Conservation (phyloP, 2,113 vertebrate species). For the Perccottus glenii region DNA sequence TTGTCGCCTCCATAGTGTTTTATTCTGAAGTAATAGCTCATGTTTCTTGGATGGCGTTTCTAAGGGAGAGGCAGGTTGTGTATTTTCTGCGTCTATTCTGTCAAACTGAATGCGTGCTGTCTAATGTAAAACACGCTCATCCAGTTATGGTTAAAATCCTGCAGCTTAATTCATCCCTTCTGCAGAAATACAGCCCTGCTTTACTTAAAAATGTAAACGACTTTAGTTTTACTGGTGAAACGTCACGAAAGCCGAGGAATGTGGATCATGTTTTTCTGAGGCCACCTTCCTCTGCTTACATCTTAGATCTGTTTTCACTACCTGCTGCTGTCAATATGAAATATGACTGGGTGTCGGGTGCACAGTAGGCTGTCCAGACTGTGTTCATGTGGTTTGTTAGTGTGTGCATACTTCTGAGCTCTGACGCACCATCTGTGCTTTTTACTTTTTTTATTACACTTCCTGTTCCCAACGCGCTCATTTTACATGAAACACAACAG, state of each 20-base stretch:
- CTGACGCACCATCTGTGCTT: conserved; percentile 32
- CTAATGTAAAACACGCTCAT: neutral
- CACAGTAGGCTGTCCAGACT: conserved; percentile 24
- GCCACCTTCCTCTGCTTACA: conserved; percentile 9
- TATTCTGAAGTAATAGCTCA: neutral
- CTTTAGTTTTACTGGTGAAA: conserved; percentile 6
- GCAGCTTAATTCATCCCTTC: neutral
- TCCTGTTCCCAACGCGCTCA: conserved; percentile 4
- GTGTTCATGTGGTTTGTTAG: neutral
- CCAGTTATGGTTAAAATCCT: neutral
- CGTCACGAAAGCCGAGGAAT: conserved; percentile 26
- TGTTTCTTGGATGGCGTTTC: conserved; percentile 3
- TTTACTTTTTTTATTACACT: neutral
- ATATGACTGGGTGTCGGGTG: conserved; percentile 35
- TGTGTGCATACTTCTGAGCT: conserved; percentile 16
- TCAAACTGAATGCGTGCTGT: neutral
- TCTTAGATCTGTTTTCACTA: conserved; percentile 32
- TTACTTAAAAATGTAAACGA: conserved; percentile 15
- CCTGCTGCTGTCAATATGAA: conserved; percentile 33
- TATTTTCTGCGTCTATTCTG: neutral
- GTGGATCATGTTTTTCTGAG: conserved; percentile 4
- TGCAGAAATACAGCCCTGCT: neutral
- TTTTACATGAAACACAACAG: conserved; percentile 1
- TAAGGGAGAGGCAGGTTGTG: neutral
- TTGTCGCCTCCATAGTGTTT: conserved; percentile 1